Base-by-base conservation (phyloP, 2,888 invertebrate genomes). In the Villa cingulata region DNA sequence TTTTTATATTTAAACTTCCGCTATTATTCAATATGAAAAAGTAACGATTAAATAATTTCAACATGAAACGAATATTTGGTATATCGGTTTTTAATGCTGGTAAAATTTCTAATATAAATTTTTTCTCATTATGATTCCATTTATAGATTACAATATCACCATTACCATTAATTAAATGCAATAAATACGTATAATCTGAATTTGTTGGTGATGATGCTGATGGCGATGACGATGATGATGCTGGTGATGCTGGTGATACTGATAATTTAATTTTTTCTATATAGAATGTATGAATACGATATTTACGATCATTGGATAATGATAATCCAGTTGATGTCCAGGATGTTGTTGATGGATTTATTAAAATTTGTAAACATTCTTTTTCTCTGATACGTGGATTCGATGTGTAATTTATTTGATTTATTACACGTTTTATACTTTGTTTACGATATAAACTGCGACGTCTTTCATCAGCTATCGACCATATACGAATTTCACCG, bases 401-500 rank as follows among this genome's bases (percentile, higher is more conserved):
- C 4, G 34, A 49, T 32, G 47, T 42, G 36, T 47, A 50, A 39
- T 52, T 49, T 34, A 50, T 49, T 29, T 50, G 50, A 49, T 49
- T 50, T 15, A 49, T 48, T 27, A 52, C 47, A 19, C 43, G 47
- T 23, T 56, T 51, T 36, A 55, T 55, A 46, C 54, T 57, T 37
- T 51, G 52, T 27, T 56, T 54, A 34, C 57, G 56, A 29, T 52
- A 53, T 3, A 55, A 45, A 50, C 55, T 56, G 18, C 58, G 56
- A 3, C 59, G 54, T 16, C 56, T 56, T 43, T 61, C 58, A 41
- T 58, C 57, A 6, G 53, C 51, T 27, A 68, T 54, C 0, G 58
- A 55, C 68, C 67, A 68, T 2, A 68, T 52, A 46, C 63, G 64
- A 1, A 68, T 48, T 17, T 56, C 55, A 7, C 70, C 69, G 32